Conservation (phyloP, 2,797 vertebrate species). For the Chiloscyllium punctatum region DNA sequence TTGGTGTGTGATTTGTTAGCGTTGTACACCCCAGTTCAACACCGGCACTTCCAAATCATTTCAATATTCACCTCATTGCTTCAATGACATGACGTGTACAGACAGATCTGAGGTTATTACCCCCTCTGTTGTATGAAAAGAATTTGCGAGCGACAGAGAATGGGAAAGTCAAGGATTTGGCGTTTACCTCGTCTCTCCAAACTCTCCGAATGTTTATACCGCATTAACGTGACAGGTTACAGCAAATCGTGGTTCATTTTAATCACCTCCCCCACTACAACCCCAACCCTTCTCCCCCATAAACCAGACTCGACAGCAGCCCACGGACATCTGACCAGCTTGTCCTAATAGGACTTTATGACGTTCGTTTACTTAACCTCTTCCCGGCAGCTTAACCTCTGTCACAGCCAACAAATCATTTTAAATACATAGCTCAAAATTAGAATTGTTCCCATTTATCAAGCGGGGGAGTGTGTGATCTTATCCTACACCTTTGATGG, state of each 20-base stretch:
- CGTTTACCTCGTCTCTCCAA: background rate
- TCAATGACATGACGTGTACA: slow-evolving; percentile 52
- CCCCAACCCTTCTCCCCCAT: background rate
- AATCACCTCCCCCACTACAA: too few species aligned
- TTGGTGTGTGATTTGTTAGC: too few species aligned
- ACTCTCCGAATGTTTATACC: background rate
- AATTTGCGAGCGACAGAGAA: too few species aligned
- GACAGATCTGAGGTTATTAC: slow-evolving; percentile 52
- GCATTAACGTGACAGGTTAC: background rate
- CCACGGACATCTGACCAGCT: slow-evolving; percentile 29
- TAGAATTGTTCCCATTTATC: background rate
- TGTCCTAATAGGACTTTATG: slow-evolving; percentile 52
- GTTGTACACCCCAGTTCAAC: too few species aligned
- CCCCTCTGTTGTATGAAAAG: background rate
- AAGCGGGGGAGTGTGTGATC: background rate
- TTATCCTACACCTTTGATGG: slow-evolving; percentile 1
- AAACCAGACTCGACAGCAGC: slow-evolving; percentile 24
- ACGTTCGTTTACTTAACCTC: slow-evolving; percentile 64
- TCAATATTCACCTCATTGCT: slow-evolving; percentile 54
- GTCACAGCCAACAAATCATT: slow-evolving; percentile 61
- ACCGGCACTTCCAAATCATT: background rate
- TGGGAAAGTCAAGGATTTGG: too few species aligned
- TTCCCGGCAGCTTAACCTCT: slow-evolving; percentile 60
- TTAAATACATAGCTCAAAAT: slow-evolving; percentile 34
- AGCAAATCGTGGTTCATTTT: background rate